A percentile compares a stretch with the other conserved stretches of the same genome.
Conservation (phyloP, 2,797 vertebrate species). For the Alfaro cultratus region DNA sequence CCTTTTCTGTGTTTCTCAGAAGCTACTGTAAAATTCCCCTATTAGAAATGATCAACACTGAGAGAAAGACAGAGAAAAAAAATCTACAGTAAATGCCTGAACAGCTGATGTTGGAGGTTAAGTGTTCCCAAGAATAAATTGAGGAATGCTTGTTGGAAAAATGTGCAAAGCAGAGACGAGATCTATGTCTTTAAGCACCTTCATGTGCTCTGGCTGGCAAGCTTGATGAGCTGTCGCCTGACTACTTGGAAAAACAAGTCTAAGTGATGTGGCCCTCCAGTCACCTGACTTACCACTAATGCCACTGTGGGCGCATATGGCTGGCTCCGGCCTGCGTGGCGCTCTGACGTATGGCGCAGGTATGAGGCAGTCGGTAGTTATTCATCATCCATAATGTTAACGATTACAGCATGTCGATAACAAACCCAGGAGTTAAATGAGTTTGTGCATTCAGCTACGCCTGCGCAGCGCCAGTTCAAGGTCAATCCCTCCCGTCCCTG, state of each 20-base stretch:
- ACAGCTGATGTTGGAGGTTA: conserved; percentile 58
- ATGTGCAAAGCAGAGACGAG: conserved; percentile 33
- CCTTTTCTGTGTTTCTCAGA: conserved; percentile 28
- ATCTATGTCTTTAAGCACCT: conserved; percentile 62
- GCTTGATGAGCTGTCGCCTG: conserved; percentile 58
- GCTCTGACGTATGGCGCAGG: conserved; percentile 62
- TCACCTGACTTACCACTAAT: conserved; percentile 62
- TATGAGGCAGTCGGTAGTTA: conserved; percentile 76
- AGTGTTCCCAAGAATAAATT: conserved; percentile 52
- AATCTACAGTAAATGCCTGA: conserved; percentile 46
- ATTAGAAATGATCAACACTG: conserved; percentile 58
- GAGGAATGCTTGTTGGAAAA: conserved; percentile 32
- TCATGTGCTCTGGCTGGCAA: conserved; percentile 33
- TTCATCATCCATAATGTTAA: conserved; percentile 85
- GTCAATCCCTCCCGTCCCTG: conserved; percentile 72
- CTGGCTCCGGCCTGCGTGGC: conserved; percentile 13
- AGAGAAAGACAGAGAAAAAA: conserved; percentile 6
- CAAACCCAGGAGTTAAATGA: conserved; percentile 82
- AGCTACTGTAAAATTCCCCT: conserved; percentile 58
- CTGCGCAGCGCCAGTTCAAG: conserved; percentile 79
- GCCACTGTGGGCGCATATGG: conserved; percentile 4
- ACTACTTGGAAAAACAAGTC: conserved; percentile 63
- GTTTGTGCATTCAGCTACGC: conserved; percentile 82
- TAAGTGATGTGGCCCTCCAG: conserved; percentile 61
- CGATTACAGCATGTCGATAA: conserved; percentile 84